Evolutionary conservation across 2,888 invertebrate species (phyloP).

Genomic region (Mechanitis messenoides): DNA sequence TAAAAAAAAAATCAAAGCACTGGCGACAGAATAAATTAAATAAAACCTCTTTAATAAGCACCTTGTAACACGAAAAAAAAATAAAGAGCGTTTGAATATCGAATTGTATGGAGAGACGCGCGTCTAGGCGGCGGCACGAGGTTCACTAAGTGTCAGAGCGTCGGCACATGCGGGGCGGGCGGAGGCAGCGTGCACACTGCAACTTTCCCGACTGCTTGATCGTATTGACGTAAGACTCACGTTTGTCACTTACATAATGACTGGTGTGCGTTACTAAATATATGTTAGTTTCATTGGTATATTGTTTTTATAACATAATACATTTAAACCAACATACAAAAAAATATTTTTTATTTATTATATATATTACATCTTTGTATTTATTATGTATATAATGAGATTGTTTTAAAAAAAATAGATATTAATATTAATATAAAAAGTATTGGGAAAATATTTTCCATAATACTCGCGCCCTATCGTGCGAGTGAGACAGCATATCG

Average conservation of each 20-base stretch:
- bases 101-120: constrained; percentile 40
- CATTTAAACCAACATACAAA: neutral
- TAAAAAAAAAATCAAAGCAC: constrained; percentile 34
- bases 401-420: neutral
- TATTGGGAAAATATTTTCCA: constrained; percentile 37
- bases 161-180: constrained; percentile 69
- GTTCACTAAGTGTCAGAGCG: constrained; percentile 73
- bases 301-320: no score
- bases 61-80: constrained; percentile 35
- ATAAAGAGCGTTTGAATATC: constrained; percentile 36
- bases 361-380: neutral
- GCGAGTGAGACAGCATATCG: constrained; percentile 56
- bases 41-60: constrained; percentile 30
- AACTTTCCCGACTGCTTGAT: constrained; percentile 38
- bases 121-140: constrained; percentile 63
- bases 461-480: constrained; percentile 40
- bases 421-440: constrained; percentile 18
- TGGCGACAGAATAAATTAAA: constrained; percentile 14
- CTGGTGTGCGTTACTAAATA: constrained; percentile 14
- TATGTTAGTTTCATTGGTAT: neutral
- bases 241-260: constrained; percentile 8
- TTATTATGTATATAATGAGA: neutral
- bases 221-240: constrained; percentile 24
- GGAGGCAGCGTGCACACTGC: constrained; percentile 48
- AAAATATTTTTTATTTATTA: no score